Percentiles rank a stretch among this genome's conserved stretches.
Evolutionary conservation across 37 sponge, comb jelly and placozoan species (phyloP).

Genomic region (Ianthella basta): DNA sequence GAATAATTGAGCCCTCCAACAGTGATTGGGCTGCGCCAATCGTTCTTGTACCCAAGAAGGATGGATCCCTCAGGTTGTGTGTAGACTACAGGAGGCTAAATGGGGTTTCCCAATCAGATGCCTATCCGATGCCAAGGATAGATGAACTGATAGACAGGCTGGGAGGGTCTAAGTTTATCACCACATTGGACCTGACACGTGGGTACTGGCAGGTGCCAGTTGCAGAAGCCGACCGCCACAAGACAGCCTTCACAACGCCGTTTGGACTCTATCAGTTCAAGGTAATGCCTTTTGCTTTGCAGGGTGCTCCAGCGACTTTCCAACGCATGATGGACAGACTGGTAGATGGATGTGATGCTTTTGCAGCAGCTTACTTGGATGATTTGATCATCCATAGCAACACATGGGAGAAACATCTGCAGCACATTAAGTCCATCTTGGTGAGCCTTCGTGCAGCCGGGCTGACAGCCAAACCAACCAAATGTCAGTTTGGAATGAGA

Average conservation of each 20-base stretch:
- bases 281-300: constrained; percentile 26
- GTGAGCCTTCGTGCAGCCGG: background rate
- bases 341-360: background rate
- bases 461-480: constrained; percentile 16
- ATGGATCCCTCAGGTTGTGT: constrained; percentile 8
- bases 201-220: constrained; percentile 23
- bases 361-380: constrained; percentile 20
- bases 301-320: constrained; percentile 6
- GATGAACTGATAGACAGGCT: background rate
- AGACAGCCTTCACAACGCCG: constrained; percentile 16
- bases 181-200: constrained; percentile 25
- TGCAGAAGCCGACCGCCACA: background rate
- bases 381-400: constrained; percentile 15
- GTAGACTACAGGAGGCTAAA: constrained; percentile 20
- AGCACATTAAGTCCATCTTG: constrained; percentile 10
- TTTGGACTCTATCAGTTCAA: constrained; percentile 3
- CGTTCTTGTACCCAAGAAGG: constrained; percentile 21
- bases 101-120: background rate
- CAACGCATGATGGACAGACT: background rate
- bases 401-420: constrained; percentile 30
- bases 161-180: background rate
- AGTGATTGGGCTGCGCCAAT: constrained; percentile 35
- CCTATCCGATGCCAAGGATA: constrained; percentile 27
- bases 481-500: constrained; percentile 14
- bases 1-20: background rate